Evolutionary conservation across 2,113 vertebrate species (phyloP).

Genomic region (Acinonyx jubatus): DNA sequence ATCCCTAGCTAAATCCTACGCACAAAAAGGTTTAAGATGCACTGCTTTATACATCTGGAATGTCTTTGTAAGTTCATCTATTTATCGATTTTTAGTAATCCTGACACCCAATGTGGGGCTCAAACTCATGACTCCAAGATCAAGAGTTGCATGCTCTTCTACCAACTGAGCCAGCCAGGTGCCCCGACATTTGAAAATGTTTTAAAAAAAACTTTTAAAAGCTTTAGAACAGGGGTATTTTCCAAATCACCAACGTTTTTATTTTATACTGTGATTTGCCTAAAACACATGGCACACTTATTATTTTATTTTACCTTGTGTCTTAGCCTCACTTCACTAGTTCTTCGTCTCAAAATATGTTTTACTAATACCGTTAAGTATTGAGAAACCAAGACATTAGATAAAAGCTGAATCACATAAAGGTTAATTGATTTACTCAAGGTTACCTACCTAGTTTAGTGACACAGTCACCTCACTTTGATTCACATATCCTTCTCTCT

Average conservation of each 20-base stretch:
- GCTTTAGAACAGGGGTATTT: background rate
- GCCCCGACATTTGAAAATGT: background rate
- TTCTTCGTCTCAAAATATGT: background rate
- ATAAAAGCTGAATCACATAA: background rate
- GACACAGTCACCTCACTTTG: background rate
- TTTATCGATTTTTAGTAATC: too few species aligned
- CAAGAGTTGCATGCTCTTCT: too few species aligned
- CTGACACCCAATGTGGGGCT: too few species aligned
- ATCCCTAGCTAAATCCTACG: background rate
- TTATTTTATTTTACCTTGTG: background rate
- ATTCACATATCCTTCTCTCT: background rate
- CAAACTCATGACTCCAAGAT: too few species aligned
- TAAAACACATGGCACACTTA: background rate
- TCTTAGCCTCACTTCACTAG: background rate
- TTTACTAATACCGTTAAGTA: background rate
- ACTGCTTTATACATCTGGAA: background rate
- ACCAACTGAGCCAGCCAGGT: too few species aligned
- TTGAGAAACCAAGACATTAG: background rate
- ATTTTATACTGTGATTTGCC: background rate
- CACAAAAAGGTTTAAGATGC: background rate
- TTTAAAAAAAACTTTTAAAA: background rate
- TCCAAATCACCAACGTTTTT: background rate
- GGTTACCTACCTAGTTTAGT: background rate
- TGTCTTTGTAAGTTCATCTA: too few species aligned
- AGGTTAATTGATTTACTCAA: background rate